Percentiles rank a stretch among this genome's conserved stretches.
Conservation (phyloP, 2,113 vertebrate genomes). For the Leptocoma aspasia region DNA sequence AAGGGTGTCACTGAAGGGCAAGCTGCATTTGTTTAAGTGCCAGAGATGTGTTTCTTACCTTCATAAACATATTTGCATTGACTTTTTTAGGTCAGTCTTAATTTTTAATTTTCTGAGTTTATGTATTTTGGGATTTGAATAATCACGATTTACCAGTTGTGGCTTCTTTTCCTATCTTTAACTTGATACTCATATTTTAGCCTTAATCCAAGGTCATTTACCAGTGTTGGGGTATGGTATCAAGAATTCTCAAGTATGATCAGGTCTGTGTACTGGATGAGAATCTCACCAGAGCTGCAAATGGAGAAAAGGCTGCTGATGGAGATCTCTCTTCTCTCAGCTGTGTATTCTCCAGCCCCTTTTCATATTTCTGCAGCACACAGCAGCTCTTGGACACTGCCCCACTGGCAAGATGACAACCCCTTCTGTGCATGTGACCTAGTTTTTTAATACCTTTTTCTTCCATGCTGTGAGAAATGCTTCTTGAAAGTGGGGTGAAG, state of each 20-base stretch:
- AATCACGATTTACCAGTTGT: background rate
- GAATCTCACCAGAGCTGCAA: background rate
- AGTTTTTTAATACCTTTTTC: background rate
- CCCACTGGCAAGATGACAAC: background rate
- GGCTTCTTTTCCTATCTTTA: background rate
- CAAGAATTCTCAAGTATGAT: background rate
- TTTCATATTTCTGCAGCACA: background rate
- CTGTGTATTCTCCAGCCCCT: background rate
- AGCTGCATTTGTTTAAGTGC: background rate
- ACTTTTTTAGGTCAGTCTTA: background rate
- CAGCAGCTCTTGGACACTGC: background rate
- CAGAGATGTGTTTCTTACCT: background rate
- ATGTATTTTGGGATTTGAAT: background rate
- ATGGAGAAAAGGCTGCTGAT: background rate
- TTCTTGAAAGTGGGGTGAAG: background rate
- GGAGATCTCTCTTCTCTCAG: background rate
- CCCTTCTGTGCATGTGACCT: background rate
- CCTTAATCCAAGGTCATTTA: background rate
- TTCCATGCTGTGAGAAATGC: background rate
- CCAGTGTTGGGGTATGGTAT: background rate
- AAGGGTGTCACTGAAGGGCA: background rate
- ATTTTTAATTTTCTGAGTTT: background rate
- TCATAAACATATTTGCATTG: background rate
- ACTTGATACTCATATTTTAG: background rate
- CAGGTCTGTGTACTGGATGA: background rate